phyloP scores from a whole-genome alignment of 1,140 invertebrate genomes.

The Zophobas morio region DNA sequence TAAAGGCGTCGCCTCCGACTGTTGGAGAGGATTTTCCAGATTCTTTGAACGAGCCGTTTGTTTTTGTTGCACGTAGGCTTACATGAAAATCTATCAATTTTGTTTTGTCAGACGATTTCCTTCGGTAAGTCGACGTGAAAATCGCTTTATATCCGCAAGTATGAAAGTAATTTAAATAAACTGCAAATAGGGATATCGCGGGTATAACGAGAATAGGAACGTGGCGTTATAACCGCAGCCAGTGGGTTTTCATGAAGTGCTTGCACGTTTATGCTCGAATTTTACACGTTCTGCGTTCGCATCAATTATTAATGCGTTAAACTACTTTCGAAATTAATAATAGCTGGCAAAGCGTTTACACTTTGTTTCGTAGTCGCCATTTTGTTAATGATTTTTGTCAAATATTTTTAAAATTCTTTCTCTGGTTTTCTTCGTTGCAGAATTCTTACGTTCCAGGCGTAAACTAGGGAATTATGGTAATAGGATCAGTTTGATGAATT shows the following conservation, averaged over 20 bases:
- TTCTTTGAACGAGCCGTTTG: slow-evolving; percentile 49
- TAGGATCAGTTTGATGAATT: too few relatives aligned
- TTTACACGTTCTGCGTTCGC: too few relatives aligned
- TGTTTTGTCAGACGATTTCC: slow-evolving; percentile 54
- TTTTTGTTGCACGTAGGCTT: slow-evolving; percentile 44
- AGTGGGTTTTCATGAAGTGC: slow-evolving; percentile 38
- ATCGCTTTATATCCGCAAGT: slow-evolving; percentile 52
- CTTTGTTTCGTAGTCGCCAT: too few relatives aligned
- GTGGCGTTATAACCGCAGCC: slow-evolving; percentile 23
- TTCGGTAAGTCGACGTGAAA: slow-evolving; percentile 54
- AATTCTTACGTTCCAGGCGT: too few relatives aligned
- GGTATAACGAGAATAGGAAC: slow-evolving; percentile 43
- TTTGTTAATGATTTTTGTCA: too few relatives aligned
- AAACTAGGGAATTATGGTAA: too few relatives aligned
- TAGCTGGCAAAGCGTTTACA: too few relatives aligned
- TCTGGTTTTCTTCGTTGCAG: too few relatives aligned
- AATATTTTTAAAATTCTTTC: too few relatives aligned
- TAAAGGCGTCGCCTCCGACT: slow-evolving; percentile 43
- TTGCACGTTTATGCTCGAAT: too few relatives aligned
- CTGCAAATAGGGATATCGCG: slow-evolving; percentile 55
- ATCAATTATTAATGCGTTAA: too few relatives aligned
- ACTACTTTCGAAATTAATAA: too few relatives aligned
- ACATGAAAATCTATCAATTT: slow-evolving; percentile 55
- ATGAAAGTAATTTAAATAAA: slow-evolving; percentile 58
- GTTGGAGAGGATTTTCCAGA: slow-evolving; percentile 47